Evolutionary conservation across 2,113 vertebrate genomes (phyloP).

Genomic region (Phyllostomus hastatus): DNA sequence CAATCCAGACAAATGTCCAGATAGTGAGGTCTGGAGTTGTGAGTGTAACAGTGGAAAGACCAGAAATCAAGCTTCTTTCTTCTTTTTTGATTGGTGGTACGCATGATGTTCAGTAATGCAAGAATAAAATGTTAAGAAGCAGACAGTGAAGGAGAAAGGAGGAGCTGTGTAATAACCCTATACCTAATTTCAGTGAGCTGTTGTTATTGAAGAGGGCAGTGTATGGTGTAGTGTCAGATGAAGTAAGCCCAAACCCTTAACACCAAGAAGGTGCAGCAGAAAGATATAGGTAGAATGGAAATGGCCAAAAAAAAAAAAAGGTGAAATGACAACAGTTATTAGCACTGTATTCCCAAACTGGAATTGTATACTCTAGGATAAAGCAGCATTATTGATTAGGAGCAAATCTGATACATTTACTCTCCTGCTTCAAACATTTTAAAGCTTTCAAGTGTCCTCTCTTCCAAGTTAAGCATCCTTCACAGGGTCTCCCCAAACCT

Average conservation of each 20-base stretch:
- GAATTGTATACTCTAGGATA: not conserved
- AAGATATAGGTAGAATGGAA: not conserved
- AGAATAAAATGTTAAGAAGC: not conserved
- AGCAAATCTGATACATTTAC: not conserved
- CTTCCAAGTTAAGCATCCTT: not conserved
- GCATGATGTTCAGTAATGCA: not conserved
- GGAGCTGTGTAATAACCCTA: not conserved
- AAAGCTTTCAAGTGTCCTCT: not conserved
- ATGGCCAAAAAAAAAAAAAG: not conserved
- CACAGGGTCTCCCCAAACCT: not conserved
- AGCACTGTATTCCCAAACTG: not conserved
- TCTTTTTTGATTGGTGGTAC: not conserved
- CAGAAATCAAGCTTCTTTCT: not conserved
- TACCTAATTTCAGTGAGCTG: not conserved
- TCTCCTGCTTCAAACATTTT: not conserved
- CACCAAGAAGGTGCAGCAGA: not conserved
- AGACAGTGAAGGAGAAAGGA: not conserved
- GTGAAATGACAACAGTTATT: not conserved
- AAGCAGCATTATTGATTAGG: not conserved
- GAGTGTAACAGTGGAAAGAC: not conserved
- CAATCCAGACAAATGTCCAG: not conserved
- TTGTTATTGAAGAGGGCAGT: not conserved
- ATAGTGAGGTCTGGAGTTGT: not conserved
- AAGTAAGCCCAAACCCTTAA: not conserved
- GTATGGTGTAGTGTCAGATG: not conserved